Percentiles rank a stretch among this genome's conserved stretches.
These are phyloP conservation scores for Cavia aperea DNA, from an alignment of 2,113 vertebrate species.

Conservation along the genomic window DNA sequence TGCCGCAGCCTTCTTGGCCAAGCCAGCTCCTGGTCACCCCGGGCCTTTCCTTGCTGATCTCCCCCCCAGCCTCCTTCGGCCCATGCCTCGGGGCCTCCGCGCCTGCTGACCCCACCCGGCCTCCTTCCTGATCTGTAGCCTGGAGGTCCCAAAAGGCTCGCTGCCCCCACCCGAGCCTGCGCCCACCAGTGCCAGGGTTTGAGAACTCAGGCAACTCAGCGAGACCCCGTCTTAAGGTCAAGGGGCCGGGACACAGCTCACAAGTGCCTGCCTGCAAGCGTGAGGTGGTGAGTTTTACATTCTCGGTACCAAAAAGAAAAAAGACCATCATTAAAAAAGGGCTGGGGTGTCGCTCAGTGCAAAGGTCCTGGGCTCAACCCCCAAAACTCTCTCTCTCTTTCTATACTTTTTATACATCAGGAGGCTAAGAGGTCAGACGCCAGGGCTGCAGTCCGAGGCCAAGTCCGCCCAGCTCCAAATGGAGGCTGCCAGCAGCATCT, in stretches of 20 bases:
- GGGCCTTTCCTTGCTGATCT: not conserved
- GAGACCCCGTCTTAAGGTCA: not conserved
- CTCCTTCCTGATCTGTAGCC: too few species aligned
- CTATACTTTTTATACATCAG: too few species aligned
- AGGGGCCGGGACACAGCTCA: too few species aligned
- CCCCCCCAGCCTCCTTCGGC: fast-evolving
- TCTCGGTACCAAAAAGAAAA: not conserved
- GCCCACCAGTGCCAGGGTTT: not conserved
- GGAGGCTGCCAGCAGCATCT: not conserved
- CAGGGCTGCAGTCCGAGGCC: not conserved
- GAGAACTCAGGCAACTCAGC: not conserved
- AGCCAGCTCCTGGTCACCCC: not conserved
- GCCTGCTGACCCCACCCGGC: fast-evolving
- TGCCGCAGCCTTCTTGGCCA: not conserved
- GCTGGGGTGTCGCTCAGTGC: not conserved
- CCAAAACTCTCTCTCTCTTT: too few species aligned
- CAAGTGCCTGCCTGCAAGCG: too few species aligned
- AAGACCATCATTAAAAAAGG: not conserved
- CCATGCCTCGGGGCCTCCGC: not conserved
- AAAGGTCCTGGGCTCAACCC: not conserved
- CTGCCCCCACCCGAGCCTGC: not conserved
- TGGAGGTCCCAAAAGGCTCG: too few species aligned
- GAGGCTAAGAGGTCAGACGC: not conserved
- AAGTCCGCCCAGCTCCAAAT: not conserved
- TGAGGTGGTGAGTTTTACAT: too few species aligned